Conservation (phyloP, 2,888 invertebrate species). For the Brachypalpus laphriformis region DNA sequence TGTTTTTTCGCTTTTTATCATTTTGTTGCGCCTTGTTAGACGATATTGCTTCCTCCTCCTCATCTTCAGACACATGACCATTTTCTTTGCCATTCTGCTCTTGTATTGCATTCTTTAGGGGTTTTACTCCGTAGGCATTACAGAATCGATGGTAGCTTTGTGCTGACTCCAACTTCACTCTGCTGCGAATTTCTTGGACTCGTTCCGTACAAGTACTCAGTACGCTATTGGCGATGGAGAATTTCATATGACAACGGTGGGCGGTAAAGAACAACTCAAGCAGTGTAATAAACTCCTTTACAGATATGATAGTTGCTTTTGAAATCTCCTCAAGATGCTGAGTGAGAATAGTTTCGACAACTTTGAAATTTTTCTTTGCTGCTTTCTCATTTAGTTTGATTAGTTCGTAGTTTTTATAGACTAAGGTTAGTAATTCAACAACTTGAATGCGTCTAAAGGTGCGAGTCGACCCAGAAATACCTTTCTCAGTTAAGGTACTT, state of each 20-base stretch:
- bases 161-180: constrained; percentile 75
- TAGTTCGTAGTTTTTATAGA: constrained; percentile 84
- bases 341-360: constrained; percentile 75
- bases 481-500: constrained; percentile 85
- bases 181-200: constrained; percentile 76
- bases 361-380: constrained; percentile 74
- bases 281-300: constrained; percentile 77
- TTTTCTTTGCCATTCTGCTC: constrained; percentile 41
- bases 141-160: constrained; percentile 77
- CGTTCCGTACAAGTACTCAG: constrained; percentile 47
- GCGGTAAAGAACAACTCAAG: constrained; percentile 75
- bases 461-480: constrained; percentile 85
- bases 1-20: constrained; percentile 59
- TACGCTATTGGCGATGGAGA: constrained; percentile 54
- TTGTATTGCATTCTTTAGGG: constrained; percentile 66
- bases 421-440: constrained; percentile 86
- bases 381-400: constrained; percentile 75
- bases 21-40: constrained; percentile 32
- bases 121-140: constrained; percentile 73
- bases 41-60: constrained; percentile 30
- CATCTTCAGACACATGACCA: constrained; percentile 46
- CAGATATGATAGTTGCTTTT: constrained; percentile 70
- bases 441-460: constrained; percentile 88
- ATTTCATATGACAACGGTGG: constrained; percentile 75
- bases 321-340: constrained; percentile 72